phyloP scores from a whole-genome alignment of 2,113 vertebrate genomes.

The Natator depressus region DNA sequence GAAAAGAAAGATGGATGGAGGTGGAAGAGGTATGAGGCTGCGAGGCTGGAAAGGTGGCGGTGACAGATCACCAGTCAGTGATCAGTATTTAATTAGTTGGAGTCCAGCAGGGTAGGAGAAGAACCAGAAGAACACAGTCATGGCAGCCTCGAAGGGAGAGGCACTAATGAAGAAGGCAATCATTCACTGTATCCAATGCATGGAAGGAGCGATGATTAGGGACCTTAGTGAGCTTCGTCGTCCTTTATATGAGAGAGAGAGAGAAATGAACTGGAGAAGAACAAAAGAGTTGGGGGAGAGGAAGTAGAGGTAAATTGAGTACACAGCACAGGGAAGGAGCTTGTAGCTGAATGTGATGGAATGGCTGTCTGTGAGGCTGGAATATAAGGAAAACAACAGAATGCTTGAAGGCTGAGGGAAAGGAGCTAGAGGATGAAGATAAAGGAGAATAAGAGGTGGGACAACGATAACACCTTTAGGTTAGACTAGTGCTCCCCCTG shows the following conservation, averaged over 20 bases:
- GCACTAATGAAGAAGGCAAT: rapidly evolving
- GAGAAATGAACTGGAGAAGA: background rate
- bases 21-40: background rate
- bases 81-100: background rate
- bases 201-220: background rate
- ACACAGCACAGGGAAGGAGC: background rate
- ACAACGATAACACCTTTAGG: background rate
- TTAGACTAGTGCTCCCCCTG: background rate
- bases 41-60: background rate
- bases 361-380: background rate
- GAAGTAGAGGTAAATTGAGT: background rate
- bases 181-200: background rate
- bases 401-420: background rate
- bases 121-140: background rate
- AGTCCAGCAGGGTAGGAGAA: background rate
- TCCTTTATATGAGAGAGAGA: background rate
- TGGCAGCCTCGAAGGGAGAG: background rate
- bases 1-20: background rate
- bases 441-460: background rate
- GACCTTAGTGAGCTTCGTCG: background rate
- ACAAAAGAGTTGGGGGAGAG: background rate
- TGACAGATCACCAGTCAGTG: background rate
- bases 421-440: rapidly evolving
- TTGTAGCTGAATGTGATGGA: background rate
- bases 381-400: background rate